Conservation (phyloP, 2,888 invertebrate species). For the Chironomus riparius region DNA sequence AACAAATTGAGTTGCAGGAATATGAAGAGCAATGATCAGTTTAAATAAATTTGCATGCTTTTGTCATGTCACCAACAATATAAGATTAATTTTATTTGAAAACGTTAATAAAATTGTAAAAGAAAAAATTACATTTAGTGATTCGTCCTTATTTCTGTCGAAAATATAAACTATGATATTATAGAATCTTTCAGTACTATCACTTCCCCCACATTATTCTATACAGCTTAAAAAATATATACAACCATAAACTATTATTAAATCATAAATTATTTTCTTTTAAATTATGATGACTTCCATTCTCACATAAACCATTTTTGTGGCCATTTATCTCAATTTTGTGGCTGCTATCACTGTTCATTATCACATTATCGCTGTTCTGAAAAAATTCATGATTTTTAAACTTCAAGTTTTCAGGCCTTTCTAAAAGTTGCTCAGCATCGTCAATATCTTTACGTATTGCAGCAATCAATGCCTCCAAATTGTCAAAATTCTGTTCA, state of each 20-base stretch:
- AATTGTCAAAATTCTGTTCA: constrained; percentile 68
- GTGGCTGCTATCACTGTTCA: not conserved
- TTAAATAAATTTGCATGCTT: not conserved
- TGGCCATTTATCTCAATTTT: not conserved
- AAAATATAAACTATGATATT: no score
- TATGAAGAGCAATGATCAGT: not conserved
- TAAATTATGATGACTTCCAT: not conserved
- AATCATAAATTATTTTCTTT: not conserved
- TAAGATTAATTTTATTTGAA: no score
- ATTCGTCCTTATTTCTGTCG: no score
- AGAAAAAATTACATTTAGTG: no score
- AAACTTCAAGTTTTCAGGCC: constrained; percentile 32
- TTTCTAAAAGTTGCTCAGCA: constrained; percentile 54
- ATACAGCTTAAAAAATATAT: not conserved
- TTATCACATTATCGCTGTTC: no score
- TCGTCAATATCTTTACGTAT: constrained; percentile 71
- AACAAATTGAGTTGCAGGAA: constrained; percentile 55
- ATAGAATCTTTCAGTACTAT: no score
- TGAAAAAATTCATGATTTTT: constrained; percentile 2
- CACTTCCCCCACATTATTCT: no score
- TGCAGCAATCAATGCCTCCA: constrained; percentile 64
- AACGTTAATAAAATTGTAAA: no score
- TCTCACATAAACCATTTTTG: no score
- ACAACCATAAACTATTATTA: not conserved
- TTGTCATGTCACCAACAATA: no score